Evolutionary conservation across 1,140 invertebrate species (phyloP), one percentile per base, ranked within the genome.

Genomic region (Drosophila serrata): DNA sequence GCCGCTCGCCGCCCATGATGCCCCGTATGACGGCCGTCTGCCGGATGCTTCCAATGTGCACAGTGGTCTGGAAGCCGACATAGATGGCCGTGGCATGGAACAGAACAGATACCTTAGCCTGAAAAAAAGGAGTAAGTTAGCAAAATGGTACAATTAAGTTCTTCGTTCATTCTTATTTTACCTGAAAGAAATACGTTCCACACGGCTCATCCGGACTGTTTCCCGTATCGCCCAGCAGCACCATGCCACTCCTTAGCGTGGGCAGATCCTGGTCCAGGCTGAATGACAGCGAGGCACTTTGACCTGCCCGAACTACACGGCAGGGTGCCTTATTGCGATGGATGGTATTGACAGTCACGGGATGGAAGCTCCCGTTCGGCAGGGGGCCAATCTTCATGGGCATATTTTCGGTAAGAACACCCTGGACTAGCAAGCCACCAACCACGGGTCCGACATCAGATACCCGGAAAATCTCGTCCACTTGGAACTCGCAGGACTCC

Each of bases 11-110:
- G 4, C 87, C 92, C 88, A 92, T 93, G 12, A 88, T 93, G 55
- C 94, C 94, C 73, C 94, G 95, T 24, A 98, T 95, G 22, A 99
- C 96, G 19, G 97, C 98, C 0, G 98, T 99, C 93, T 99, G 99
- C 11, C 98, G 93, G 15, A 99, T 97, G 91, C 98, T 99, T 2
- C 98, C 98, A 64, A 99, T 97, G 90, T 99, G 97, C 4, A 99
- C 96, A 0, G 98, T 99, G 27, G 97, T 96, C 94, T 99, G 98
- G 93, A 98, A 99, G 17, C 98, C 98, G 7, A 95, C 95, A 72
- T 95, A 96, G 68, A 99, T 98, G 22, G 95, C 95, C 3, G 92
- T 93, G 7, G 92, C 90, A 92, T 99, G 98, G 79, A 96, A 97
- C 9, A 99, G 93, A 7, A 99, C 95, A 37, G 96, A 95, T 5